A percentile compares a stretch with the other conserved stretches of the same genome.
Conservation (phyloP, 2,797 vertebrate species). For the Huso huso region DNA sequence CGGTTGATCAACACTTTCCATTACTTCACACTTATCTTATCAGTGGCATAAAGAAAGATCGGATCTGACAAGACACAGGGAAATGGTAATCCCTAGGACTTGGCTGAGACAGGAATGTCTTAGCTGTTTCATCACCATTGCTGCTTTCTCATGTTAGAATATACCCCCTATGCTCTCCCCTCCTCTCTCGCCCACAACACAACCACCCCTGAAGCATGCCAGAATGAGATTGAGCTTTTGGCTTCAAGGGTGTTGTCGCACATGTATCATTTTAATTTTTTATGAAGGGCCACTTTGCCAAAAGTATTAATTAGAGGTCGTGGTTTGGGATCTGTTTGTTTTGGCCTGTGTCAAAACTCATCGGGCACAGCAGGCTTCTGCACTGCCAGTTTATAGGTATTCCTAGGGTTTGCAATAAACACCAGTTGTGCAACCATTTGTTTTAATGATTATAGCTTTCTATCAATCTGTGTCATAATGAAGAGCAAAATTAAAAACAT, state of each 20-base stretch:
- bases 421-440: neutral
- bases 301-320: conserved; percentile 71
- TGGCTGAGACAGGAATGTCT: conserved; percentile 1
- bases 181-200: conserved; percentile 31
- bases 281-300: conserved; percentile 57
- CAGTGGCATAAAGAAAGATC: conserved; percentile 34
- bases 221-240: conserved; percentile 15
- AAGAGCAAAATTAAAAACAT: neutral
- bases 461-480: neutral
- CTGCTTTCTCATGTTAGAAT: conserved; percentile 31
- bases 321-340: conserved; percentile 54
- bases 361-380: conserved; percentile 7
- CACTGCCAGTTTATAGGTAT: neutral
- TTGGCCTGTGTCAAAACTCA: conserved; percentile 32
- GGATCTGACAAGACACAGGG: conserved; percentile 34
- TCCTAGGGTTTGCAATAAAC: neutral
- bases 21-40: conserved; percentile 31
- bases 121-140: conserved; percentile 15
- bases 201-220: conserved; percentile 26
- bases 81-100: conserved; percentile 39
- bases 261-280: conserved; percentile 43
- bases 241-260: conserved; percentile 23
- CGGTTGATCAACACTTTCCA: conserved; percentile 33
- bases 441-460: neutral
- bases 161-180: conserved; percentile 30